Conservation (phyloP, 2,113 vertebrate genomes). For the Felis chaus region DNA sequence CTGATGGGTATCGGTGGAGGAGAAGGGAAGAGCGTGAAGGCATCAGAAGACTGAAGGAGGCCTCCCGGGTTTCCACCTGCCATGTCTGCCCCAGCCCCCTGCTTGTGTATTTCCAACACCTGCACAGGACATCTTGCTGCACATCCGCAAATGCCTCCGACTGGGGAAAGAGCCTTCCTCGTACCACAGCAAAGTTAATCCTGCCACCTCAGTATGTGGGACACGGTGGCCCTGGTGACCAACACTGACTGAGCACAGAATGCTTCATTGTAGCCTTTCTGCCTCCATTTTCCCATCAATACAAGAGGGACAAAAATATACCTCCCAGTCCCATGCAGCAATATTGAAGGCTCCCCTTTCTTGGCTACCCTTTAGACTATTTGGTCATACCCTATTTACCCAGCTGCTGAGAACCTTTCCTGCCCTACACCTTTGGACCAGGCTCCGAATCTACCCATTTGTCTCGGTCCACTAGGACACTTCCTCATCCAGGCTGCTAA, state of each 20-base stretch:
- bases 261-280: not conserved
- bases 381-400: not conserved
- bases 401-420: not conserved
- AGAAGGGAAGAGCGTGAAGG: too few relatives aligned
- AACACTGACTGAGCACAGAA: not conserved
- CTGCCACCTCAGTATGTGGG: rapidly evolving
- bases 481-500: not conserved
- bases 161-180: not conserved
- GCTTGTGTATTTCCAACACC: rapidly evolving
- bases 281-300: not conserved
- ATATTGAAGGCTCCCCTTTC: not conserved
- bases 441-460: not conserved
- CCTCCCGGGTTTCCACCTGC: rapidly evolving
- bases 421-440: not conserved
- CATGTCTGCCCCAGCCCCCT: rapidly evolving
- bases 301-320: not conserved
- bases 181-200: rapidly evolving
- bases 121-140: too few relatives aligned
- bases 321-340: too few relatives aligned
- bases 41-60: not conserved
- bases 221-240: rapidly evolving
- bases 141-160: not conserved
- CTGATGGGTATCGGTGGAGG: rapidly evolving
- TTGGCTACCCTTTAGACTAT: rapidly evolving
- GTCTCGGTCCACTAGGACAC: not conserved